Evolutionary conservation across 2,888 invertebrate species (phyloP), one percentile per base, ranked within the genome.

Genomic region (Dione juno): DNA sequence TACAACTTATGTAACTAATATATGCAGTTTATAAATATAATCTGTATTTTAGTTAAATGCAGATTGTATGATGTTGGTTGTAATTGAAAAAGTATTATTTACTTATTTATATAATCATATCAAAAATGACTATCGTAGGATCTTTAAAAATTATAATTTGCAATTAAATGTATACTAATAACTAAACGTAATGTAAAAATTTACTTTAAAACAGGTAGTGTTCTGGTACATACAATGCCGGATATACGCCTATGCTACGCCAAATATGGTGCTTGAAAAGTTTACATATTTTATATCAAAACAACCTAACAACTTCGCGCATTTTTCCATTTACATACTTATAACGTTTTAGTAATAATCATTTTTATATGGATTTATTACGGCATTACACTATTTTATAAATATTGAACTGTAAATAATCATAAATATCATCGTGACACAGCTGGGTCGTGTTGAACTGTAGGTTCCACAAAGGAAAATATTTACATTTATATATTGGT

Each of bases 141-240:
- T 28, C 28, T 28, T 28, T 28, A 28, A 28, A 28, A 5, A 2
- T 28, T 28, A 28, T 28, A 5, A 28, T 28, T 28, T 3, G 5
- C 28, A 28, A 28, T 28, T 28, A 28, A 28, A 28, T 28, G 5
- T 28, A 28, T 28, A 28, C 28, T 28, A 28, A 28, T 28, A 28
- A 28, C 28, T 28, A 28, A 28, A 28, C 28, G 28, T 28, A 45
- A 61, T 45, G 28, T 61, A 45, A 45, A 28, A 45, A 28, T 45
- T 14, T n/a, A 28, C 43, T 61, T 37, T 43, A 61, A 61, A 61
- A 43, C 43, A 43, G 61, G 43, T 61, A 43, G 59, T n/a, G 61
- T 45, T 45, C 16, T n/a, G 28, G 45, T 45, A 28, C 28, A 61
- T 61, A 35, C n/a, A 16, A 28, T 61, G n/a, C 61, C 61, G 43